Evolutionary conservation across 2,797 vertebrate genomes (phyloP), one percentile per base, ranked within the genome.

Genomic region (Emydoidea blandingii): DNA sequence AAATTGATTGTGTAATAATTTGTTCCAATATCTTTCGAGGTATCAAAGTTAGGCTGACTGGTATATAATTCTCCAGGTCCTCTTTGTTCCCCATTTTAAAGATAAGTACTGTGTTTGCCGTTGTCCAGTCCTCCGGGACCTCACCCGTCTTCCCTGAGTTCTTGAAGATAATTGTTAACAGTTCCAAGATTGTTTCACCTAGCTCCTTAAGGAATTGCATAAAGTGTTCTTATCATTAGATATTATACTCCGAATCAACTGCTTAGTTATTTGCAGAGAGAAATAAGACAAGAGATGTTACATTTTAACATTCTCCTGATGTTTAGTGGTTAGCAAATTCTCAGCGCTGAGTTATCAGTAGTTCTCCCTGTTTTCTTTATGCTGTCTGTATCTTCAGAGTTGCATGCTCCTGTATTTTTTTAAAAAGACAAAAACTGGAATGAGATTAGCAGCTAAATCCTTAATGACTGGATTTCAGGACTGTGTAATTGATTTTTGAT

Each of bases 401-500:
- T 87, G 88, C 95, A 91, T 95, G 89, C 78, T 59, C 74, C 88
- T 54, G 25, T 93, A 87, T 96, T 95, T 95, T 96, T 88, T 88
- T 86, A 83, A 44, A 52, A 95, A 93, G 95, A 94, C 94, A 97
- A 98, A 93, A 98, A 97, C 91, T 79, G 89, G 95, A 97, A 96
- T 95, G 90, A 97, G 96, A 97, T 97, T 98, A 98, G 96, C 90
- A 96, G 90, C 94, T 97, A 98, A 98, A 95, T 97, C 97, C 96
- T 97, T 97, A 98, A 97, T 97, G 97, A 97, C 97, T 97, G 94
- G 92, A 98, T 98, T 98, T 98, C 93, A 81, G 96, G 96, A 89
- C 92, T 94, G 72, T 88, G 83, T 98, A 98, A 98, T 98, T 98
- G 98, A 98, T 98, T 98, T 98, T 97, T 97, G 96, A 98, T 97